Evolutionary conservation across 2,888 invertebrate genomes (phyloP).

Genomic region (Yponomeuta evonymella): DNA sequence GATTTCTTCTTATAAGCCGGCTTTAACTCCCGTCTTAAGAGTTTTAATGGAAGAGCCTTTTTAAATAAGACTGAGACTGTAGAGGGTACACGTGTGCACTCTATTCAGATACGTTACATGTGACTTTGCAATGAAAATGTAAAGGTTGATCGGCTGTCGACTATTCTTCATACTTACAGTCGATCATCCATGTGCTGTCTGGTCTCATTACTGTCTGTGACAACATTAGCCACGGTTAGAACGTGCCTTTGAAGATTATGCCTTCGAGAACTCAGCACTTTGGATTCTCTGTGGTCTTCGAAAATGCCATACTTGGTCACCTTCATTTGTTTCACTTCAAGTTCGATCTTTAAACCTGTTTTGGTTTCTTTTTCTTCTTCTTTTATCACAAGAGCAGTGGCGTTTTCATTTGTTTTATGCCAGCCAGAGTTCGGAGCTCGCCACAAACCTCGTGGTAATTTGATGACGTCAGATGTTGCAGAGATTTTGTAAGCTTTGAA

Average conservation of each 20-base stretch:
- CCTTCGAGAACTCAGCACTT: conserved; percentile 43
- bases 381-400: not conserved
- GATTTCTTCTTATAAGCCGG: too few relatives aligned
- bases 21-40: too few relatives aligned
- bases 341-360: not conserved
- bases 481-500: not conserved
- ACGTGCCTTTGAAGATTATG: conserved; percentile 41
- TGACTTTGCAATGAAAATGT: too few relatives aligned
- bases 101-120: too few relatives aligned
- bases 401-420: not conserved
- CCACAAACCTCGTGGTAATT: conserved; percentile 2
- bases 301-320: conserved; percentile 36
- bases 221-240: conserved; percentile 54
- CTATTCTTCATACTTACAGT: conserved; percentile 41
- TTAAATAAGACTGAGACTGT: too few relatives aligned
- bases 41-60: too few relatives aligned
- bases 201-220: conserved; percentile 60
- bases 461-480: not conserved
- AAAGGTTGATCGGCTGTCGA: too few relatives aligned
- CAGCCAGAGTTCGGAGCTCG: not conserved
- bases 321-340: not conserved
- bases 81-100: too few relatives aligned
- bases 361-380: conserved; percentile 17
- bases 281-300: conserved; percentile 44
- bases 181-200: conserved; percentile 54